Evolutionary conservation across 2,797 vertebrate species (phyloP).

Genomic region (Morelia viridis): DNA sequence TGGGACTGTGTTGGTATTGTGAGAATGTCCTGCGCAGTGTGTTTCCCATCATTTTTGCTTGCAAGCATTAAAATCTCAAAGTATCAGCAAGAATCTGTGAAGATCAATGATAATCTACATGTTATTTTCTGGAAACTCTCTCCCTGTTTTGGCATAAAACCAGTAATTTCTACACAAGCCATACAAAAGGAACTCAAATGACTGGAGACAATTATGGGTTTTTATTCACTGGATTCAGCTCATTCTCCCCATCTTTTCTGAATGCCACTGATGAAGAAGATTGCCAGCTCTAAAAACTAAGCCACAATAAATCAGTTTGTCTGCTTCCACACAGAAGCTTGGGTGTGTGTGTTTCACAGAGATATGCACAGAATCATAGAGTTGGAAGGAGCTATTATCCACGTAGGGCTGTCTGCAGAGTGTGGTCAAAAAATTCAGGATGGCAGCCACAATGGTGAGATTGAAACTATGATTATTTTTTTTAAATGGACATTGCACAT

Average conservation of each 20-base stretch:
- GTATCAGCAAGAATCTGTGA: conserved; percentile 19
- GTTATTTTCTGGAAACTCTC: conserved; percentile 11
- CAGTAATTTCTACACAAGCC: neutral
- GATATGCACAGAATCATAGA: too few relatives aligned
- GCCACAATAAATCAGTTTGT: neutral
- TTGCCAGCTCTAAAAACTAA: neutral
- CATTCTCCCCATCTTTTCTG: neutral
- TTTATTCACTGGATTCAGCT: neutral
- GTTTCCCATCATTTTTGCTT: conserved; percentile 23
- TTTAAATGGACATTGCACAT: too few relatives aligned
- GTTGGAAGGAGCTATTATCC: too few relatives aligned
- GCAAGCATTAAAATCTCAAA: conserved; percentile 46
- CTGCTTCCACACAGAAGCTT: neutral
- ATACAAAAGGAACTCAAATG: neutral
- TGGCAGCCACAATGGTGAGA: too few relatives aligned
- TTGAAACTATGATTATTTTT: too few relatives aligned
- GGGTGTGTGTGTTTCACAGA: neutral
- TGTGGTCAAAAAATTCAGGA: too few relatives aligned
- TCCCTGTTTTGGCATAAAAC: neutral
- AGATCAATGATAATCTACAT: conserved; percentile 13
- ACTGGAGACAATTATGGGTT: neutral
- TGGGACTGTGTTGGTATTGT: neutral
- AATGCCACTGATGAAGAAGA: neutral
- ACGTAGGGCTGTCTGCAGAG: too few relatives aligned
- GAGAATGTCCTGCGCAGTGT: conserved; percentile 24